Evolutionary conservation across 2,888 invertebrate genomes (phyloP).

Genomic region (Anoplius nigerrimus): DNA sequence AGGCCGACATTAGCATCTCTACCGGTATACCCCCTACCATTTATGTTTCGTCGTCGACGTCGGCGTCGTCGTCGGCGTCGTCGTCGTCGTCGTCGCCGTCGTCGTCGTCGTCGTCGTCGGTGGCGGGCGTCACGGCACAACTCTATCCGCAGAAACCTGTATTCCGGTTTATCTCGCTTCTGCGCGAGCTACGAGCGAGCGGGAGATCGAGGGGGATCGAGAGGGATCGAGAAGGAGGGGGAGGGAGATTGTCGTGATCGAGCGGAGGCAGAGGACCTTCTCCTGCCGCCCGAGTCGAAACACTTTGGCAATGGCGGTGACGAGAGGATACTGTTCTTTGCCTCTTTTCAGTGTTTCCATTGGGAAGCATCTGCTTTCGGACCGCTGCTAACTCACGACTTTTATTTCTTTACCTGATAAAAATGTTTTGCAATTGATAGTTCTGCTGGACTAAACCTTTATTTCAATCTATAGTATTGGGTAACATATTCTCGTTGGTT

Average conservation of each 20-base stretch:
- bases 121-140: conserved; percentile 61
- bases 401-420: no score
- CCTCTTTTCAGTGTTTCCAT: no score
- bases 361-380: no score
- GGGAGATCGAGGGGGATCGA: conserved; percentile 12
- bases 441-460: no score
- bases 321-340: no score
- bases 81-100: conserved; percentile 24
- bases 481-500: no score
- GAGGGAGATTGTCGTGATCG: conserved; percentile 34
- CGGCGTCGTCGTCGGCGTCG: conserved; percentile 23
- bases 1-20: conserved; percentile 75
- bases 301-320: no score
- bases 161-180: conserved; percentile 69
- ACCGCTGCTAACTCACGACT: no score
- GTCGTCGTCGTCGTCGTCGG: conserved; percentile 14
- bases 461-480: no score
- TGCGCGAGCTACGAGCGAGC: conserved; percentile 39
- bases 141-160: conserved; percentile 70
- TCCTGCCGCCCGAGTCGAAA: no score
- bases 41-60: conserved; percentile 46
- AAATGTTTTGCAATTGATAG: no score
- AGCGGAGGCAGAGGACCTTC: conserved; percentile 43
- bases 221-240: conserved; percentile 38
- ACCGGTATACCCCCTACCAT: conserved; percentile 73